These are phyloP conservation scores for Drosophila asahinai DNA, from an alignment of 1,140 invertebrate genomes.

Conservation along the genomic window DNA sequence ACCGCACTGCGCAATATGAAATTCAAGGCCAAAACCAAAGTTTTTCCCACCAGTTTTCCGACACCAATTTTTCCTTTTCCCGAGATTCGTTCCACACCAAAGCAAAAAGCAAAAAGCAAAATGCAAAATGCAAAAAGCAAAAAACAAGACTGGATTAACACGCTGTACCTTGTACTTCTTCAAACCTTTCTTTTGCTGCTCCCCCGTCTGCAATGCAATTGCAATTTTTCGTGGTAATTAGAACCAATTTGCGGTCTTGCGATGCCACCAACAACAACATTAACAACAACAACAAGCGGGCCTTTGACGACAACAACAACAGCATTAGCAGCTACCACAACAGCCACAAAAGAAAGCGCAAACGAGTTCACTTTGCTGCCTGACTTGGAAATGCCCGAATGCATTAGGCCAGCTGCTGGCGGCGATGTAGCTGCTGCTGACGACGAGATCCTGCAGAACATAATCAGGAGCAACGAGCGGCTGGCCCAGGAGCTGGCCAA, in stretches of 20 bases:
- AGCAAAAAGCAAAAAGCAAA: constrained; percentile 33
- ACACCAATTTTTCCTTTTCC: constrained; percentile 58
- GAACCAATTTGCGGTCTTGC: constrained; percentile 57
- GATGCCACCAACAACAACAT: constrained; percentile 49
- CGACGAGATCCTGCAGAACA: constrained; percentile 73
- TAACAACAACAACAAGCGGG: constrained; percentile 29
- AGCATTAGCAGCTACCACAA: constrained; percentile 23
- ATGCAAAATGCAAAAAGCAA: constrained; percentile 2
- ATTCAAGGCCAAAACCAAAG: constrained; percentile 58
- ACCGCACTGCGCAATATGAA: constrained; percentile 73
- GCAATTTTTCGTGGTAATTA: constrained; percentile 49
- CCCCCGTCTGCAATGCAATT: constrained; percentile 33
- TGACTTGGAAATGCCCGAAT: constrained; percentile 53
- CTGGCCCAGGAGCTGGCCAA: constrained; percentile 74
- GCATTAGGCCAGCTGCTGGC: constrained; percentile 20
- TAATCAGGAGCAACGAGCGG: constrained; percentile 75
- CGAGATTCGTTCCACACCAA: constrained; percentile 58
- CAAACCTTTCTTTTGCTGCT: constrained; percentile 81
- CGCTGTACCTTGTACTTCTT: constrained; percentile 82
- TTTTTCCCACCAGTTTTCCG: constrained; percentile 41
- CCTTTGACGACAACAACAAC: constrained; percentile 40
- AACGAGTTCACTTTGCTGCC: constrained; percentile 78
- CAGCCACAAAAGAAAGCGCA: constrained; percentile 67
- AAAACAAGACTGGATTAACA: constrained; percentile 76
- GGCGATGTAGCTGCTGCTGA: constrained; percentile 20